A percentile compares a stretch with the other conserved stretches of the same genome.
Evolutionary conservation across 2,888 invertebrate genomes (phyloP).

Genomic region (Cybosia mesomella): DNA sequence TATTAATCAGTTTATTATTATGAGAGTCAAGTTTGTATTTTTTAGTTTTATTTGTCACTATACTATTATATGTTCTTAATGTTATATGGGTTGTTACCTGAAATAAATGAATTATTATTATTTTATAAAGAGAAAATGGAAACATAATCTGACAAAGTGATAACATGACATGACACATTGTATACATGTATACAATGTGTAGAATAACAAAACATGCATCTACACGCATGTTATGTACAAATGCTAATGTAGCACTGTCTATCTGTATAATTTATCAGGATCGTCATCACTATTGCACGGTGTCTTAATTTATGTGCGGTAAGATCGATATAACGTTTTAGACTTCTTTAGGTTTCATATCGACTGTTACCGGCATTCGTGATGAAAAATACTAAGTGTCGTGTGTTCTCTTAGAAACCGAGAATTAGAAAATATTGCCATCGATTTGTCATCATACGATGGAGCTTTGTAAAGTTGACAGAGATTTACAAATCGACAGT

Average conservation of each 20-base stretch:
- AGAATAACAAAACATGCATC: background rate
- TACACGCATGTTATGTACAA: background rate
- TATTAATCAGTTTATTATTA: too few relatives aligned
- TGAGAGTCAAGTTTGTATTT: too few relatives aligned
- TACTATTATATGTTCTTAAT: too few relatives aligned
- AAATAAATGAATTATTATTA: too few relatives aligned
- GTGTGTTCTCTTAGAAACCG: background rate
- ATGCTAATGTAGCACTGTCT: background rate
- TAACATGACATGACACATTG: background rate
- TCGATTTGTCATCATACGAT: too few relatives aligned
- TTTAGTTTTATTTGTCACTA: too few relatives aligned
- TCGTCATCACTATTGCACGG: background rate
- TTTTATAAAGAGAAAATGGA: background rate
- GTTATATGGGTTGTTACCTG: too few relatives aligned
- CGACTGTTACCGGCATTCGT: too few relatives aligned
- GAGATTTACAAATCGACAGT: too few relatives aligned
- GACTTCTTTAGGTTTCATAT: background rate
- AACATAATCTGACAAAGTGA: background rate
- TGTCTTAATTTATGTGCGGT: constrained; percentile 1
- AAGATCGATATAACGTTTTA: background rate
- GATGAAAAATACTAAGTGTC: background rate
- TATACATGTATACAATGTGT: background rate
- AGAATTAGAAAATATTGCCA: background rate
- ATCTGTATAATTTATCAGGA: too few relatives aligned
- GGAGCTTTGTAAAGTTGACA: background rate